Evolutionary conservation across 2,888 invertebrate genomes (phyloP), one percentile per base, ranked within the genome.

Genomic region (Rhaphigaster nebulosa): DNA sequence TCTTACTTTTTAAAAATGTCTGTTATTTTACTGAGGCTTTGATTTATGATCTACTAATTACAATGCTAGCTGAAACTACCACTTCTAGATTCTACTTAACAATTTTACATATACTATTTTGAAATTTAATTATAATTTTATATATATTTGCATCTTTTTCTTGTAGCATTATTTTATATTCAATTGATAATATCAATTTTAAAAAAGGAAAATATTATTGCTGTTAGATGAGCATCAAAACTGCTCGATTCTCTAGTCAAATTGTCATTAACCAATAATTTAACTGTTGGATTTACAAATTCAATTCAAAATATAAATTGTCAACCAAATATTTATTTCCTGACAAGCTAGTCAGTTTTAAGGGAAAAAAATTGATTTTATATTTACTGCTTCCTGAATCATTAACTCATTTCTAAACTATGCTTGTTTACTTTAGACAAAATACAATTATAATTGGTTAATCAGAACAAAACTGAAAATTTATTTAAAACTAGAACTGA

Each of bases 51-150:
- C 45, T 84, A 84, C 84, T n/a, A 84, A 84, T 84, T 84, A 84
- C 45, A 84, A 84, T n/a, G 5, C 84, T 84, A 84, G 84, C 84
- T 84, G 84, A 1, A 84, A 84, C 84, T 84, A 84, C 45, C 45
- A 41, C 26, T 45, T 84, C 84, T 84, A 84, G 3, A 45, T 84
- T 41, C 84, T 84, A 84, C 26, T 2, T 45, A 84, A 84, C 45
- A 45, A 84, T 84, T 45, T 26, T 84, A 84, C 45, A 84, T 45
- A 84, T 84, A 34, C 34, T 70, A 84, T 84, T n/a, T 65, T 84
- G 45, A 41, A 84, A 45, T 84, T 45, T n/a, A 84, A 15, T 45
- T 84, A 84, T 84, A 84, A 84, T 45, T 84, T 84, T 45, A 84
- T n/a, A 45, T 20, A 45, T 26, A 84, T 84, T 41, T 45, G 12